These are phyloP conservation scores for Notiomystis cincta DNA, from an alignment of 2,113 vertebrate species.

Conservation along the genomic window DNA sequence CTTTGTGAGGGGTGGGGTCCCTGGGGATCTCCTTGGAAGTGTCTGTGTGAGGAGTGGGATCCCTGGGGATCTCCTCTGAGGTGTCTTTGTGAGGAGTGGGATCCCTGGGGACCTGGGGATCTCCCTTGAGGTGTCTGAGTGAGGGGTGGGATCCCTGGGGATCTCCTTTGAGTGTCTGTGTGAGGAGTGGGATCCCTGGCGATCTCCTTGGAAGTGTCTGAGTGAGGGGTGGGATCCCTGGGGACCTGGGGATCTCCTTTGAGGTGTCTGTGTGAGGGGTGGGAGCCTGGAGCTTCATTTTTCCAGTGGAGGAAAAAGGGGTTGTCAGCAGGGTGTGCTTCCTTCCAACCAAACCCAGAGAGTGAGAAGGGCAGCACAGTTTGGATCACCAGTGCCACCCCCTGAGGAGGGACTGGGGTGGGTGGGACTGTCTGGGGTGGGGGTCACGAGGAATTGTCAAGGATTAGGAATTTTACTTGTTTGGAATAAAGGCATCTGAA, in stretches of 20 bases:
- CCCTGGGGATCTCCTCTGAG: too few relatives aligned
- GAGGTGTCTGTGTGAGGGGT: neutral
- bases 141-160: neutral
- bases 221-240: neutral
- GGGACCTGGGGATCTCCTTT: neutral
- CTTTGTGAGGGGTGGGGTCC: too few relatives aligned
- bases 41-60: neutral
- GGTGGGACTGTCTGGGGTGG: neutral
- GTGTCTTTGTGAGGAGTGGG: neutral
- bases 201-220: too few relatives aligned
- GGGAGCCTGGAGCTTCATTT: neutral
- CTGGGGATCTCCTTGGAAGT: too few relatives aligned
- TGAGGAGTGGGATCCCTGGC: neutral
- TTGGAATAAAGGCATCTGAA: neutral
- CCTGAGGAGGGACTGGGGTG: accelerated
- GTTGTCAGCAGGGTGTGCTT: neutral
- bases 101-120: too few relatives aligned
- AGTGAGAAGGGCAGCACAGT: neutral
- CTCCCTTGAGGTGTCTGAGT: neutral
- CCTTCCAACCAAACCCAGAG: neutral
- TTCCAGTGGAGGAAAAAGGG: neutral
- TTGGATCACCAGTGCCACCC: neutral
- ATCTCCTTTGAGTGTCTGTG: neutral
- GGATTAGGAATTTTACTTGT: neutral
- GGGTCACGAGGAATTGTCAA: neutral